Base-by-base conservation (phyloP, 2,113 vertebrate species). In the Bettongia penicillata region DNA sequence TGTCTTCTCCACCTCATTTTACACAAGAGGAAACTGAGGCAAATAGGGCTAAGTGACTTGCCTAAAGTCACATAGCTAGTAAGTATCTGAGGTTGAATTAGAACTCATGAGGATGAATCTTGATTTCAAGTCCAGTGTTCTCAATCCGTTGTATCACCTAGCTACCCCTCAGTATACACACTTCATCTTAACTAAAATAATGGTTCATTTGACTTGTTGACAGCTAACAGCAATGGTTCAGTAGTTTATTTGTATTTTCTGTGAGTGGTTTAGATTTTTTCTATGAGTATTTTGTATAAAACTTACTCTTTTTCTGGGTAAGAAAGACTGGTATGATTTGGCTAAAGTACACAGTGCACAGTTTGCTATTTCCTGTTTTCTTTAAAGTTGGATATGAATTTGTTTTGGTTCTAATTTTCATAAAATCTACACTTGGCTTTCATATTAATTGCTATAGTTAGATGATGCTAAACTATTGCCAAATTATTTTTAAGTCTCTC, bases 261-360 rank as follows among this genome's bases (percentile, higher is more conserved):
- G 23, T 53, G 50, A 19, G 49, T 84, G 52, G 91, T 93, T 93
- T 53, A 8, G 52, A 53, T 95, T 94, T 37, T 93, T 96, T 94
- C 50, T 16, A 3, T 93, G 16, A 96, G 53, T 94, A 84, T 90
- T 90, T 93, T 94, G 53, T 95, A 92, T 11, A 89, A 94, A 91
- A 89, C 94, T 9, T 94, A 2, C 89, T 94, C 43, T 96, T 50
- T 92, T 92, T 91, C 50, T 96, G 61, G 90, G 51, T 92, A 91
- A 93, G 7, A 23, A 91, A 91, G 31, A 94, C 89, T 5, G 6
- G 50, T 53, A 47, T 49, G 25, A 8, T 90, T 96, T 93, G 25
- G 5, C 47, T 93, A 47, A 93, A 53, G 61, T 19, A 77, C 61
- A 77, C 14, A 68, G 61, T n/a, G 0, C 37, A n/a, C 61, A n/a